Evolutionary conservation across 2,113 vertebrate genomes (phyloP).

Genomic region (Argyrosomus japonicus): DNA sequence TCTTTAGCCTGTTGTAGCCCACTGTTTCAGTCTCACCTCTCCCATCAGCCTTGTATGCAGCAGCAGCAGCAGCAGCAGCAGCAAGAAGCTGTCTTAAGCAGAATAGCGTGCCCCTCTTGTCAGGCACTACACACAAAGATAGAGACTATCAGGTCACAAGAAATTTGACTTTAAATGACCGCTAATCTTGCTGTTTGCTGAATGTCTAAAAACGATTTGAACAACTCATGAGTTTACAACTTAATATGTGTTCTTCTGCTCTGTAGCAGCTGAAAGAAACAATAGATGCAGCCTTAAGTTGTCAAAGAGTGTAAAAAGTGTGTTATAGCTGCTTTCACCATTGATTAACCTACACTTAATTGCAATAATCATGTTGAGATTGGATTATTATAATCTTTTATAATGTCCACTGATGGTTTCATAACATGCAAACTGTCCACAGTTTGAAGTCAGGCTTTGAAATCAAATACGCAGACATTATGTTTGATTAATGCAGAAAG

Average conservation of each 20-base stretch:
- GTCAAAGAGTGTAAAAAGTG: background rate
- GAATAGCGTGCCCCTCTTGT: background rate
- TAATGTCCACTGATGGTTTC: too few species aligned
- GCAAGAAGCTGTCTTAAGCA: background rate
- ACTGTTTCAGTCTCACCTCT: background rate
- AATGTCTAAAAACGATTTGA: background rate
- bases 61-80: slow-evolving; percentile 2
- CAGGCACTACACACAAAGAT: background rate
- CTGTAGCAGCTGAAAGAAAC: too few species aligned
- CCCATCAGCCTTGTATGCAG: background rate
- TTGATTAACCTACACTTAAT: background rate
- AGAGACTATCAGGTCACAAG: background rate
- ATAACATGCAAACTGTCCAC: too few species aligned
- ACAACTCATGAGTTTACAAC: background rate
- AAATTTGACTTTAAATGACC: background rate
- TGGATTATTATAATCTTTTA: too few species aligned
- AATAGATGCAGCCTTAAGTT: background rate
- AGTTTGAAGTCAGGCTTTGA: background rate
- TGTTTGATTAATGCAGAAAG: background rate
- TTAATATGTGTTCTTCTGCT: background rate
- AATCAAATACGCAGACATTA: background rate
- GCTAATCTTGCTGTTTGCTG: too few species aligned
- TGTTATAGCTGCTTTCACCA: background rate
- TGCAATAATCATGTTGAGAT: too few species aligned
- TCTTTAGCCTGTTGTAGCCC: background rate